These are phyloP conservation scores for Pecten maximus DNA, from an alignment of 2,888 invertebrate species.

Conservation along the genomic window DNA sequence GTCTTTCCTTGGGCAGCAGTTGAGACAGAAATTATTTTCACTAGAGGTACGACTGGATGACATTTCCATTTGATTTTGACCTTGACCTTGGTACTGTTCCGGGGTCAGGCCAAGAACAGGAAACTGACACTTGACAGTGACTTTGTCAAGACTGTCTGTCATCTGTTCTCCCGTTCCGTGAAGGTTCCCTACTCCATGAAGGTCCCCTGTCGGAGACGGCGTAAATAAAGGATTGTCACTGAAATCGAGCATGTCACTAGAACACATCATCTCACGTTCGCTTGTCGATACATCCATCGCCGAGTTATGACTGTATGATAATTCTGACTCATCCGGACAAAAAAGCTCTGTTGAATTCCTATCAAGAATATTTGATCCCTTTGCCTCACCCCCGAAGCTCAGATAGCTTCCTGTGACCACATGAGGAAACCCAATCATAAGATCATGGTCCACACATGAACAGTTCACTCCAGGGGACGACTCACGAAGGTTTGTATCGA, in stretches of 20 bases:
- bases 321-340: slow-evolving; percentile 74
- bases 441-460: slow-evolving; percentile 59
- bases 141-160: slow-evolving; percentile 68
- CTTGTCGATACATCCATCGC: slow-evolving; percentile 76
- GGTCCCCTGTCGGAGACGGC: slow-evolving; percentile 70
- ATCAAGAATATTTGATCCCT: slow-evolving; percentile 63
- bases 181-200: slow-evolving; percentile 37
- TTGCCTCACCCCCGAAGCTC: slow-evolving; percentile 66
- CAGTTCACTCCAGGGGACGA: slow-evolving; percentile 66
- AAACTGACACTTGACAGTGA: slow-evolving; percentile 42
- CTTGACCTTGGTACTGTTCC: slow-evolving; percentile 56
- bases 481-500: slow-evolving; percentile 76
- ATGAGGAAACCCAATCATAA: slow-evolving; percentile 67
- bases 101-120: slow-evolving; percentile 54
- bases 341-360: slow-evolving; percentile 52
- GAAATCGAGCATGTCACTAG: slow-evolving; percentile 77
- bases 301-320: slow-evolving; percentile 73
- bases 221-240: slow-evolving; percentile 78
- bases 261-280: slow-evolving; percentile 78
- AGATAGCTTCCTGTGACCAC: slow-evolving; percentile 71
- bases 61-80: slow-evolving; percentile 55
- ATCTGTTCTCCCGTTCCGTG: slow-evolving; percentile 47
- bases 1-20: slow-evolving; percentile 75
- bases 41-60: slow-evolving; percentile 65
- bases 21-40: slow-evolving; percentile 69